Evolutionary conservation across 2,113 vertebrate genomes (phyloP).

Genomic region (Theristicus caerulescens): DNA sequence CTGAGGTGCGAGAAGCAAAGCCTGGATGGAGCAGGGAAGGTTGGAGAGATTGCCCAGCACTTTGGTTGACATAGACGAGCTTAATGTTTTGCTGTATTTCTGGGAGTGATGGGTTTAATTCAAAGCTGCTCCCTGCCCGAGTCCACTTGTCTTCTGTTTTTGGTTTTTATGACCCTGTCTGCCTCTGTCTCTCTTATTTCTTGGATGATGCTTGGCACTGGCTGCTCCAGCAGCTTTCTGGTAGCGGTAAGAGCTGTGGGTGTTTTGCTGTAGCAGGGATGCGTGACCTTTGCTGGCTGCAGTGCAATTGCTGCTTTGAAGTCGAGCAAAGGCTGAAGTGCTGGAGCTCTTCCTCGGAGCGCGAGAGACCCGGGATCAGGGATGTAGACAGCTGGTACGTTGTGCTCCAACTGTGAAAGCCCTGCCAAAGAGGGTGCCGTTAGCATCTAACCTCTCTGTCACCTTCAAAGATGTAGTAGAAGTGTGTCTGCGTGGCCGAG

Average conservation of each 20-base stretch:
- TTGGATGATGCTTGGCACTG: background rate
- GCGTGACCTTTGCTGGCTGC: background rate
- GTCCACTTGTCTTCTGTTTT: background rate
- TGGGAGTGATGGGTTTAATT: background rate
- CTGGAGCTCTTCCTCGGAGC: background rate
- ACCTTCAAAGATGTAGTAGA: background rate
- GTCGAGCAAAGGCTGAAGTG: background rate
- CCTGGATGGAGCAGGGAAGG: background rate
- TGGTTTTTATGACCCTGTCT: background rate
- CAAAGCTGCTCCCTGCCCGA: background rate
- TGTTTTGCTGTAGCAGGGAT: background rate
- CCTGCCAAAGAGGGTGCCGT: background rate
- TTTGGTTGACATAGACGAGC: background rate
- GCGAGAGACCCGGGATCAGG: rapidly evolving
- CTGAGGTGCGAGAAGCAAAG: background rate
- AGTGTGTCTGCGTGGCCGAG: rapidly evolving
- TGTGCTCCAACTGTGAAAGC: background rate
- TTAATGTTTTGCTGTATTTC: background rate
- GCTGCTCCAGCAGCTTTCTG: background rate
- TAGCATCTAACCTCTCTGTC: background rate
- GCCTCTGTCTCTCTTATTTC: background rate
- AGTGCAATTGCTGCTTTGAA: background rate
- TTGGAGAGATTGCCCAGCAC: background rate
- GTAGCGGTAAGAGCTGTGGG: background rate
- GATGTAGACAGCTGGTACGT: rapidly evolving